Percentiles rank a stretch among this genome's conserved stretches.
These are phyloP conservation scores for Antheraea assamensis DNA, from an alignment of 2,888 invertebrate species.

Conservation along the genomic window DNA sequence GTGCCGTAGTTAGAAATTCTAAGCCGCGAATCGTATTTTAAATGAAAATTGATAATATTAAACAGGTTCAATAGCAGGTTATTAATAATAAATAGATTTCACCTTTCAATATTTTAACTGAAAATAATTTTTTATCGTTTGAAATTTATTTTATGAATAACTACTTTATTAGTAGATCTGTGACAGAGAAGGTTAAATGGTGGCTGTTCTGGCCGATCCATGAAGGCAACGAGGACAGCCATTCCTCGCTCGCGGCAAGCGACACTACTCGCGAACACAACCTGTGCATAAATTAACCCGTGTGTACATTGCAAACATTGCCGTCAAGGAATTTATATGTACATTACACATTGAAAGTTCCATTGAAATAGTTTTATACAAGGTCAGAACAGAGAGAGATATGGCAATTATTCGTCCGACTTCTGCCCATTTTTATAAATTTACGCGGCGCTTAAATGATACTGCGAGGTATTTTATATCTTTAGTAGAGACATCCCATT, in stretches of 20 bases:
- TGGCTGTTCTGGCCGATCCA: slow-evolving; percentile 10
- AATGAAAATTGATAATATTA: not conserved
- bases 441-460: not conserved
- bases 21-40: too few species aligned
- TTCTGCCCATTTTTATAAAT: not conserved
- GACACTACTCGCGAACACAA: slow-evolving; percentile 16
- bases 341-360: slow-evolving; percentile 12
- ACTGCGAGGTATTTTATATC: not conserved
- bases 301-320: slow-evolving; percentile 7
- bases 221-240: slow-evolving; percentile 33
- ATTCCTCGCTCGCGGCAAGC: slow-evolving; percentile 27
- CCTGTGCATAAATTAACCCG: slow-evolving; percentile 19
- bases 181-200: slow-evolving; percentile 1
- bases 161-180: not conserved
- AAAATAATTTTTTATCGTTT: not conserved
- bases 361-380: not conserved
- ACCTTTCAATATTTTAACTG: not conserved
- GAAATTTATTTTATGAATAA: not conserved
- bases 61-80: not conserved
- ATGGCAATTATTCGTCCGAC: not conserved
- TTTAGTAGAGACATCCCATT: not conserved
- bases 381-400: slow-evolving; percentile 4
- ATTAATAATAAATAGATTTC: not conserved
- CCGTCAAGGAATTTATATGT: slow-evolving; percentile 3
- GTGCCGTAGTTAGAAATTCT: too few species aligned